These are phyloP conservation scores for Volucella inanis DNA, from an alignment of 2,888 invertebrate species.

Conservation along the genomic window DNA sequence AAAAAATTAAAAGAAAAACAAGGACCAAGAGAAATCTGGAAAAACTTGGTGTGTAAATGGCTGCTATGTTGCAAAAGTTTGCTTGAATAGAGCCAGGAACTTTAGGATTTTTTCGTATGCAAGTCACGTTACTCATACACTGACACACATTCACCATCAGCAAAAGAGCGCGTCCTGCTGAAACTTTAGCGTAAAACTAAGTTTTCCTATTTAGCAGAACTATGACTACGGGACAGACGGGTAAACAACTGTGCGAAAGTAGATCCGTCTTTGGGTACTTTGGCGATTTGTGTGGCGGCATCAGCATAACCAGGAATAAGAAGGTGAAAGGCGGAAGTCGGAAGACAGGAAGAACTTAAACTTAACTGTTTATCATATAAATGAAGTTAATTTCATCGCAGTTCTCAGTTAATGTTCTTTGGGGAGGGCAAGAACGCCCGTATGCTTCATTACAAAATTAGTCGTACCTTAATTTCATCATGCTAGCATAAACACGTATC, in stretches of 20 bases:
- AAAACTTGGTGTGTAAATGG: slow-evolving; percentile 54
- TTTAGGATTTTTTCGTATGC: slow-evolving; percentile 48
- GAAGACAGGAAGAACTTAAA: slow-evolving; percentile 57
- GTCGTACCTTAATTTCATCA: slow-evolving; percentile 67
- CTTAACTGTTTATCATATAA: slow-evolving; percentile 74
- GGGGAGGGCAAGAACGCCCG: slow-evolving; percentile 54
- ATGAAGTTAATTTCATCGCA: slow-evolving; percentile 72
- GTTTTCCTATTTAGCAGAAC: slow-evolving; percentile 69
- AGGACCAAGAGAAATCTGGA: slow-evolving; percentile 20
- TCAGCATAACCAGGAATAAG: neutral
- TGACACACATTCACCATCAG: slow-evolving; percentile 1
- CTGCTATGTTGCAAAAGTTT: slow-evolving; percentile 55
- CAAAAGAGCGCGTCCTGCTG: slow-evolving; percentile 39
- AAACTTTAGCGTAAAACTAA: slow-evolving; percentile 60
- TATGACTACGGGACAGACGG: slow-evolving; percentile 16
- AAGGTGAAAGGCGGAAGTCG: neutral
- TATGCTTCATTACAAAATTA: slow-evolving; percentile 74
- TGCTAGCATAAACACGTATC: slow-evolving; percentile 1
- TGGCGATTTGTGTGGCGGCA: slow-evolving; percentile 5
- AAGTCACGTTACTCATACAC: slow-evolving; percentile 58
- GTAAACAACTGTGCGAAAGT: slow-evolving; percentile 35
- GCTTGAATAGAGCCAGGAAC: slow-evolving; percentile 46
- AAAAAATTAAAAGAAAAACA: neutral
- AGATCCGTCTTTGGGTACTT: slow-evolving; percentile 42
- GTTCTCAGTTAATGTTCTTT: slow-evolving; percentile 68